These are phyloP conservation scores for Ptychochromis oligacanthus DNA, from an alignment of 2,113 vertebrate species.

Conservation along the genomic window DNA sequence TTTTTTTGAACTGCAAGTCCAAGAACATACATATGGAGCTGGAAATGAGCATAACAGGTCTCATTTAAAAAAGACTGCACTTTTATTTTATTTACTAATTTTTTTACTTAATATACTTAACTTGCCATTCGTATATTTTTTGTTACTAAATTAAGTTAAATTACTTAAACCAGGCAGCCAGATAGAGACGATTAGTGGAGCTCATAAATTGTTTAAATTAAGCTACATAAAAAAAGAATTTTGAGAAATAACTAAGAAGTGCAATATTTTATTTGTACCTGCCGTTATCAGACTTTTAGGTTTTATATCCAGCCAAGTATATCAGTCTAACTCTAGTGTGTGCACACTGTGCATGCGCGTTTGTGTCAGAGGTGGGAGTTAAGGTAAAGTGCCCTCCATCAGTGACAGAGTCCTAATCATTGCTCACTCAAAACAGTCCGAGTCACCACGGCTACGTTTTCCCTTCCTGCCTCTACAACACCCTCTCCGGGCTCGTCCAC, in stretches of 20 bases:
- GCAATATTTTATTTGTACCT: background rate
- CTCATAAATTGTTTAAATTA: slow-evolving; percentile 1
- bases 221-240: slow-evolving; percentile 4
- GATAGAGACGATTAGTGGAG: background rate
- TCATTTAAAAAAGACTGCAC: background rate
- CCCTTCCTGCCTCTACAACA: slow-evolving; percentile 68
- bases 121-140: background rate
- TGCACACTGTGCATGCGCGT: slow-evolving; percentile 11
- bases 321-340: slow-evolving; percentile 13
- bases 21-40: background rate
- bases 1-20: background rate
- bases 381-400: slow-evolving; percentile 80
- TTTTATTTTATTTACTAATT: background rate
- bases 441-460: slow-evolving; percentile 61
- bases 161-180: background rate
- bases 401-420: slow-evolving; percentile 56
- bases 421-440: slow-evolving; percentile 72
- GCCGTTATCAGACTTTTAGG: background rate
- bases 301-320: background rate
- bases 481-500: slow-evolving; percentile 64
- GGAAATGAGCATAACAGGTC: background rate
- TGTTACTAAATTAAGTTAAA: background rate
- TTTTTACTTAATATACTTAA: background rate
- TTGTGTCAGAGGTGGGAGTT: slow-evolving; percentile 31
- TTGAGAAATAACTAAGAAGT: slow-evolving; percentile 14